Conservation (phyloP, 2,797 vertebrate species). For the Platyrinchus mystaceus region DNA sequence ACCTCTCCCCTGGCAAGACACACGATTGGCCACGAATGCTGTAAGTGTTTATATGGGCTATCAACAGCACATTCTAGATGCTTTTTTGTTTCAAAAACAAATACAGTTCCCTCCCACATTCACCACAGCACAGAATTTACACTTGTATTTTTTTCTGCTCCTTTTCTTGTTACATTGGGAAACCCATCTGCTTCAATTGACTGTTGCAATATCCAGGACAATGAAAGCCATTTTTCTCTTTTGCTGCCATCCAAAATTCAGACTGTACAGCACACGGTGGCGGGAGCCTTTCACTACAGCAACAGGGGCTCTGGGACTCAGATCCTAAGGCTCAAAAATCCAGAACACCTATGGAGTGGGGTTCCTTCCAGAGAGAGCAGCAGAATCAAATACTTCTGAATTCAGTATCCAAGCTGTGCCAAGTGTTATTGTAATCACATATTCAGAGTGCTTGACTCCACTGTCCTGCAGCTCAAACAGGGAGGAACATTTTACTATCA, state of each 20-base stretch:
- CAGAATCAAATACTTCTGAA: not conserved
- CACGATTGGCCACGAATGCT: not conserved
- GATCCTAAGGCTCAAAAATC: not conserved
- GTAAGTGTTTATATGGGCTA: fast-evolving
- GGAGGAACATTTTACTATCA: slow-evolving; percentile 37
- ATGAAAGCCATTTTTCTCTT: not conserved
- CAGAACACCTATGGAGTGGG: fast-evolving
- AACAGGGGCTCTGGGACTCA: not conserved
- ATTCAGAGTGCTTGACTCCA: no score
- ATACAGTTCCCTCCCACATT: not conserved
- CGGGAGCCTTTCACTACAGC: not conserved
- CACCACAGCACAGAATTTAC: not conserved
- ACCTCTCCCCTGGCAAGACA: not conserved
- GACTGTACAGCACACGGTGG: fast-evolving
- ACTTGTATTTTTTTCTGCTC: not conserved
- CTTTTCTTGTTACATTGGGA: not conserved
- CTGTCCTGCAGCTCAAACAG: not conserved
- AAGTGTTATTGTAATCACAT: no score
- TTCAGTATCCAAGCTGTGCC: not conserved
- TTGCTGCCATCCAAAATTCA: not conserved
- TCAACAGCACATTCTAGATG: no score
- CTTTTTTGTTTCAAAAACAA: not conserved
- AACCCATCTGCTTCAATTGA: not conserved
- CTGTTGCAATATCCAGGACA: not conserved
- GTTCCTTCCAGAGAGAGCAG: not conserved